Base-by-base conservation (phyloP, 2,797 vertebrate genomes). In the Halcyon smyrnensis region DNA sequence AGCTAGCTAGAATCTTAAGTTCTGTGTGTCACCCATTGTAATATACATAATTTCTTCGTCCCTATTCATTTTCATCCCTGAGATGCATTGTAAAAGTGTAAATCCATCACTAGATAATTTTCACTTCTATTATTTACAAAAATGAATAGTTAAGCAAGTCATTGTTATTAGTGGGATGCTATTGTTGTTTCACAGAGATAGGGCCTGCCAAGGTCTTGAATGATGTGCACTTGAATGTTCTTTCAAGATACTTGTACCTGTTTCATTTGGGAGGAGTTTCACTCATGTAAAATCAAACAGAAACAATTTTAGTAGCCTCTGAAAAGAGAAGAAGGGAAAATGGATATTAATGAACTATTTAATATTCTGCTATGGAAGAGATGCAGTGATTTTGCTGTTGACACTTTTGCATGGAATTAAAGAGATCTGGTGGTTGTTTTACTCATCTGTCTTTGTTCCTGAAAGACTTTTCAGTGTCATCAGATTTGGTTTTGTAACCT, bases 291-390 rank as follows among this genome's bases (percentile, higher is more conserved):
- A 97, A 97, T 96, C 96, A 97, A 97, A 97, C 94, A 96, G 96
- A 97, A 97, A 96, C 95, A 95, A 90, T 97, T 96, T 94, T 69
- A 95, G 95, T 97, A 89, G 94, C 95, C 95, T 96, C 93, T 95
- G 90, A 96, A 96, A 96, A 87, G 92, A 95, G 84, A 95, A 95
- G 91, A 97, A 93, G 86, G 70, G 90, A 95, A 96, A 97, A 96
- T 97, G 94, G 96, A 82, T 97, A 97, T 96, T 96, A 97, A 97
- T 96, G 95, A 97, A 96, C 93, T 95, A 65, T 96, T 97, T 97
- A 97, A 97, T 96, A 96, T 96, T 96, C 96, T 53, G 84, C 95
- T 87, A 79, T 79, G 86, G 95, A 89, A 90, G 90, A 95, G 94
- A 96, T 90, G 96, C 93, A 93, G 94, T 87, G 95, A 97, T 96